Evolutionary conservation across 1,140 invertebrate genomes (phyloP), one percentile per base, ranked within the genome.

Genomic region (Aphelinus atriplicis): DNA sequence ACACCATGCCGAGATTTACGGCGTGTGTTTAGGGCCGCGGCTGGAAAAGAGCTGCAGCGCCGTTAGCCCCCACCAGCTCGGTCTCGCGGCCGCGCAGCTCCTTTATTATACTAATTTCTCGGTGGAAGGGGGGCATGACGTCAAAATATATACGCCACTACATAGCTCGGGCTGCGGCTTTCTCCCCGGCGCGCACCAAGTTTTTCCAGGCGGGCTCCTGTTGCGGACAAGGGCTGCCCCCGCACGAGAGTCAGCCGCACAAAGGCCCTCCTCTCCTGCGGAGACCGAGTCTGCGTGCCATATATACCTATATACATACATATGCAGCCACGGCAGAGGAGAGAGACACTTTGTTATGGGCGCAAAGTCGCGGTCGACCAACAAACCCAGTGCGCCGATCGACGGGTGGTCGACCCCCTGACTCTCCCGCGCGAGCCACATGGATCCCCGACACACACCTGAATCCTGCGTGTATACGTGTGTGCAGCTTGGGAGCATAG

Each of bases 91-190:
- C 26, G 26, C 26, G 26, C 26, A 26, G 26, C 80, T 80, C 81
- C 81, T 86, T 87, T 87, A 88, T 88, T 87, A 87, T 87, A 87
- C 85, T 87, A 88, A 87, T 88, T 88, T 87, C 83, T 84, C 65
- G 26, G 78, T 26, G 26, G 26, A 26, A 26, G 26, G 26, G 26
- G 84, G 81, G 79, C 78, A 26, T 0, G 26, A 84, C 82, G 85
- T 87, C 85, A 87, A 87, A 87, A 86, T 86, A 26, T 26, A 26
- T 26, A 26, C 26, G 26, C 26, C 26, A 26, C 26, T 26, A 87
- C 71, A n/a, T n/a, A 79, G 73, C 80, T 82, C 81, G 84, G 71
- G 70, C 71, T 75, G 26, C 26, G 68, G 72, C 78, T 76, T 74
- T 66, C 75, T 73, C 76, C 55, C 46, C 64, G 10, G 10, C 26